Conservation (phyloP, 2,797 vertebrate genomes). For the Decapterus maruadsi region DNA sequence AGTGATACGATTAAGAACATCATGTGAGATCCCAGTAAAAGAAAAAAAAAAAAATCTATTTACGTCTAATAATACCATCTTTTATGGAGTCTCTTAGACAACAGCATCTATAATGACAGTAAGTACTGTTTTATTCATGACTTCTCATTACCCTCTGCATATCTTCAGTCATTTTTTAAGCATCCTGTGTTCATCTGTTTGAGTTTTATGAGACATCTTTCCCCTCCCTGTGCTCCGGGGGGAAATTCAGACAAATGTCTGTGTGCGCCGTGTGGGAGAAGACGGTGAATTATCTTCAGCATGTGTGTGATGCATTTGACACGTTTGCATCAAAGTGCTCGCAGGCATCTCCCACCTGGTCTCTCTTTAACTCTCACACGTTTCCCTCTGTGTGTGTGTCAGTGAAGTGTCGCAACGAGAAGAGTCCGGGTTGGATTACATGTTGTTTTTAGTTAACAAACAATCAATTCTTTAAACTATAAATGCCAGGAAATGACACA, state of each 20-base stretch:
- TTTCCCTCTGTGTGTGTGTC: conserved; percentile 6
- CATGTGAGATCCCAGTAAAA: conserved; percentile 13
- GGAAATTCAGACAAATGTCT: conserved; percentile 23
- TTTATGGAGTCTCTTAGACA: conserved; percentile 26
- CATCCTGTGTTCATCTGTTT: conserved; percentile 17
- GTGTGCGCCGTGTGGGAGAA: conserved; percentile 21
- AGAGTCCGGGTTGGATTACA: not conserved
- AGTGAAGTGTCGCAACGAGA: not conserved
- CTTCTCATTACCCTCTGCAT: conserved; percentile 7
- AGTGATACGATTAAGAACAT: conserved; percentile 19
- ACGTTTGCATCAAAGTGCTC: conserved; percentile 68
- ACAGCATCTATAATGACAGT: not conserved
- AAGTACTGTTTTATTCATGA: conserved; percentile 9
- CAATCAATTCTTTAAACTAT: conserved; percentile 4
- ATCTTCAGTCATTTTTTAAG: conserved; percentile 15
- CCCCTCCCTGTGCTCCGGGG: not conserved
- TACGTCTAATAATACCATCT: conserved; percentile 1
- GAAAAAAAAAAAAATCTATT: conserved; percentile 36
- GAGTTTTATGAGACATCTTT: conserved; percentile 18
- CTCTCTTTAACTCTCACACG: conserved; percentile 25
- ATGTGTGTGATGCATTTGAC: conserved; percentile 66
- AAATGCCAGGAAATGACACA: not conserved
- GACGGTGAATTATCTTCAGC: conserved; percentile 52
- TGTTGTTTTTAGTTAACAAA: not conserved
- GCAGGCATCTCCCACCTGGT: conserved; percentile 65